Evolutionary conservation across 2,797 vertebrate species (phyloP).

Genomic region (Alauda arvensis): DNA sequence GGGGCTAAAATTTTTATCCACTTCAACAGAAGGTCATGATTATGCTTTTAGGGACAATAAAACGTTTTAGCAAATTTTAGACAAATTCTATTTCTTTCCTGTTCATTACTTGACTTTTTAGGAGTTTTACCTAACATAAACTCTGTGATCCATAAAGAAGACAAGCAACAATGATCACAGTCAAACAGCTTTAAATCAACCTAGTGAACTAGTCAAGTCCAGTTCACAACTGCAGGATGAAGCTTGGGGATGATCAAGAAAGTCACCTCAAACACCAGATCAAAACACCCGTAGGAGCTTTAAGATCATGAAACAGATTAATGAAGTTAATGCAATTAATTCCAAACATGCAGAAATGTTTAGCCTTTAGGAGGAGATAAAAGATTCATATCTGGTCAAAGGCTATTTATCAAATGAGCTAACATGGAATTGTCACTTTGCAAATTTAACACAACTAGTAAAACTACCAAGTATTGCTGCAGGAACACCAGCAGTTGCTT

Average conservation of each 20-base stretch:
- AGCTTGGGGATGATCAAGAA: slow-evolving; percentile 17
- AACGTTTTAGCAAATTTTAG: slow-evolving; percentile 39
- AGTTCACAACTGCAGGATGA: slow-evolving; percentile 54
- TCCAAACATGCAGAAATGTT: slow-evolving; percentile 39
- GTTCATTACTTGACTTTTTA: slow-evolving; percentile 74
- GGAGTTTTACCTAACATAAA: slow-evolving; percentile 56
- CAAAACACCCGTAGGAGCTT: slow-evolving; percentile 26
- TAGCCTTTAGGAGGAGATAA: slow-evolving; percentile 45
- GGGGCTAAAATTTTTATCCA: slow-evolving; percentile 13
- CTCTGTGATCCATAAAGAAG: slow-evolving; percentile 79
- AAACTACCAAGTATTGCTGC: not conserved
- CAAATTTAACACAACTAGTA: not conserved
- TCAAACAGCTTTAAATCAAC: slow-evolving; percentile 58
- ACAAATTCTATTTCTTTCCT: slow-evolving; percentile 64
- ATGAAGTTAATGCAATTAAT: slow-evolving; percentile 57
- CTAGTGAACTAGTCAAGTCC: slow-evolving; percentile 67
- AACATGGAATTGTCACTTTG: not conserved
- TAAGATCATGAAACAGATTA: slow-evolving; percentile 39
- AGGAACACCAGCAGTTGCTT: not conserved
- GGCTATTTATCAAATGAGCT: slow-evolving; percentile 3
- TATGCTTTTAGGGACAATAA: slow-evolving; percentile 43
- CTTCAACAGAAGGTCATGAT: slow-evolving; percentile 41
- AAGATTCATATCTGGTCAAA: slow-evolving; percentile 24
- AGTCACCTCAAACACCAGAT: slow-evolving; percentile 33
- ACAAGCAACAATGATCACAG: slow-evolving; percentile 60